Percentiles rank a stretch among this genome's conserved stretches.
These are phyloP conservation scores for Chaetura pelagica DNA, from an alignment of 2,113 vertebrate genomes.

Conservation along the genomic window DNA sequence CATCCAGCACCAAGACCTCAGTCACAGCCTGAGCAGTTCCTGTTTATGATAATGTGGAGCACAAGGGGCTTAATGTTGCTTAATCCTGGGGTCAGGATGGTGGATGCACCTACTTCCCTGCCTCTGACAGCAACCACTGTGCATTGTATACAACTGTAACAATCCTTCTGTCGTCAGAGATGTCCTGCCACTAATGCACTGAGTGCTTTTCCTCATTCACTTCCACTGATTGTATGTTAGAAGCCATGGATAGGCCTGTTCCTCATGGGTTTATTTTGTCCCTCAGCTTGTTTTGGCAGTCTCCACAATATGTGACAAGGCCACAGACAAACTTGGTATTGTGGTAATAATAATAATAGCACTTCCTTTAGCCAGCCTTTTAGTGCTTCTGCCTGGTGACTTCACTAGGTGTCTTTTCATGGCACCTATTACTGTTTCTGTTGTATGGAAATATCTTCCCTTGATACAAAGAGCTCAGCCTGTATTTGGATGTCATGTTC, in stretches of 20 bases:
- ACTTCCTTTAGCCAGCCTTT: background rate
- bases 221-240: background rate
- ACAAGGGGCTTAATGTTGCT: background rate
- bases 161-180: background rate
- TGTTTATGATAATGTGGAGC: rapidly evolving
- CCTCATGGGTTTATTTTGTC: background rate
- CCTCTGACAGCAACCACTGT: background rate
- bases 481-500: background rate
- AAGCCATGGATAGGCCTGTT: background rate
- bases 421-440: background rate
- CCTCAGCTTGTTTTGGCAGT: background rate
- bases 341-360: background rate
- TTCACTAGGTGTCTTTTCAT: background rate
- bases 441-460: background rate
- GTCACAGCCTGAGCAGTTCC: rapidly evolving
- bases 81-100: background rate
- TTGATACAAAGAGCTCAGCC: background rate
- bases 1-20: rapidly evolving
- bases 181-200: background rate
- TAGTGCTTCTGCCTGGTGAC: background rate
- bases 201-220: background rate
- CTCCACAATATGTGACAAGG: background rate
- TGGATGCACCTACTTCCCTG: background rate
- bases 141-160: background rate
- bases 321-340: background rate